Base-by-base conservation (phyloP, 2,113 vertebrate genomes). In the Syngnathoides biaculeatus region DNA sequence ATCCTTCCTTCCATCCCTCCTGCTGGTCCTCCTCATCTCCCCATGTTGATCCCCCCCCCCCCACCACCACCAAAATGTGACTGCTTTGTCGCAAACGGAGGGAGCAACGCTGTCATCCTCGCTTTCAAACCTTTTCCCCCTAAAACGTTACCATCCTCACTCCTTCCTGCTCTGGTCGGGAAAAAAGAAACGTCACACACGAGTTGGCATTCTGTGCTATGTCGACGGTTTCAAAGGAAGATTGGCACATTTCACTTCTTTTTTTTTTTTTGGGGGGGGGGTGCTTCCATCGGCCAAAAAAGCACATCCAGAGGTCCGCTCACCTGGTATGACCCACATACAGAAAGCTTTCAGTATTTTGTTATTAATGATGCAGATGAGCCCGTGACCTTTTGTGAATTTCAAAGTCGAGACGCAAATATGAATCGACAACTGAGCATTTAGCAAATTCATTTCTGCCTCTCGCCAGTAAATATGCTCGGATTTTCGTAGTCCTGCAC, bases 211-310 rank as follows among this genome's bases (percentile, higher is more conserved):
- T 79, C 79, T 79, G 58, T 69, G 66, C 69, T 81, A 61, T 56
- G 1, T 66, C 50, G 19, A 10, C 35, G 75, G 77, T 81, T 89
- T 79, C 40, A 88, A 87, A 87, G 73, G 65, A 76, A 67, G 63
- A 69, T 72, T 72, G 30, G 30, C 57, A 26, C 14, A 1, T 5
- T 55, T 13, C 0, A n/a, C n/a, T n/a, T n/a, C n/a, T n/a, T 55
- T 26, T 64, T 65, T 82, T 84, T 77, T 79, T 79, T 82, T 73
- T 72, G 30, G 30, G 30, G 30, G 30, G 30, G 30, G 30, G 30
- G 68, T 69, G 81, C n/a, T n/a, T n/a, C n/a, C n/a, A n/a, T 87
- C 79, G 69, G 87, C 84, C 67, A 81, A 79, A 85, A 81, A 71
- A 65, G 73, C 67, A 63, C 65, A 79, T 79, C 14, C 59, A 42